These are phyloP conservation scores for Tiliacea citrago DNA, from an alignment of 2,888 invertebrate species.

Conservation along the genomic window DNA sequence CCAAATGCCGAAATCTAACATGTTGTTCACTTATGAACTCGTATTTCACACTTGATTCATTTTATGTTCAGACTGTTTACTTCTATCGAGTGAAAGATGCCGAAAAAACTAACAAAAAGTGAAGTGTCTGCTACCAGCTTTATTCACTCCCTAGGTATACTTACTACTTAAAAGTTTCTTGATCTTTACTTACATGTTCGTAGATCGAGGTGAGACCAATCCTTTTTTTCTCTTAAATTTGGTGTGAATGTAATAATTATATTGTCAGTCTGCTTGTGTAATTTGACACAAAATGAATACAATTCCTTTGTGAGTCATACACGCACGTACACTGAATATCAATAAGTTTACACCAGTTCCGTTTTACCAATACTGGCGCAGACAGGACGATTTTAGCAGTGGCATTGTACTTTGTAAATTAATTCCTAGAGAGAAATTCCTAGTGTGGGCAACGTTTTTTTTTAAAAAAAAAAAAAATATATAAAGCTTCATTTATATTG, in stretches of 20 bases:
- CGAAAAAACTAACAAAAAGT: background rate
- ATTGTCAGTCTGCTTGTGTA: slow-evolving; percentile 46
- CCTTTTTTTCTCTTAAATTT: slow-evolving; percentile 29
- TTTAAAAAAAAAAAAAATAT: no score
- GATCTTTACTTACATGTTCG: slow-evolving; percentile 6
- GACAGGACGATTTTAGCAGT: slow-evolving; percentile 40
- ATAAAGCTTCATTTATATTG: background rate
- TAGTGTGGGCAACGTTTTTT: no score
- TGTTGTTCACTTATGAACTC: background rate
- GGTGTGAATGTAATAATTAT: slow-evolving; percentile 29
- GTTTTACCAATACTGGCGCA: slow-evolving; percentile 53
- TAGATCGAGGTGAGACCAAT: slow-evolving; percentile 15
- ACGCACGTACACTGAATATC: slow-evolving; percentile 54
- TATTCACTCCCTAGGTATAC: background rate
- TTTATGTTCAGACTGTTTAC: background rate
- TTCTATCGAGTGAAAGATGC: background rate
- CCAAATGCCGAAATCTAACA: background rate
- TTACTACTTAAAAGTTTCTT: slow-evolving; percentile 23
- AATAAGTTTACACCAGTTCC: slow-evolving; percentile 56
- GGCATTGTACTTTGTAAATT: slow-evolving; percentile 37
- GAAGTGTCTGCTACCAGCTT: background rate
- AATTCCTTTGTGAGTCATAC: slow-evolving; percentile 60
- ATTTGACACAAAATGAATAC: slow-evolving; percentile 55
- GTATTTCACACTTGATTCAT: background rate
- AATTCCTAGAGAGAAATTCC: no score